Conservation (phyloP, 53 echinoderm and acorn worm species). For the Echinometra lucunter region DNA sequence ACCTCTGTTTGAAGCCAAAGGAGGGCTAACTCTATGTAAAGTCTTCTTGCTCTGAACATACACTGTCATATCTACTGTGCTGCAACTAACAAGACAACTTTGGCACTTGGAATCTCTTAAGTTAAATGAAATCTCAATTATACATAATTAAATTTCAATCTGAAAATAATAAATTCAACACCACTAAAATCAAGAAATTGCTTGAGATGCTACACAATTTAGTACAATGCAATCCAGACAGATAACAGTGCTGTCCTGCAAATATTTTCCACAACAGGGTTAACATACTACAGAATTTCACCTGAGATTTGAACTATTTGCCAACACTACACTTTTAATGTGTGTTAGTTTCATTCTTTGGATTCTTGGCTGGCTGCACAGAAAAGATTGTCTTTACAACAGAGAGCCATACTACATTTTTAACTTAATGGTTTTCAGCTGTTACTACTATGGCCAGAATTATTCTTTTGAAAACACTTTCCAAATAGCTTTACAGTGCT, state of each 20-base stretch:
- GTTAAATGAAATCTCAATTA: constrained; percentile 52
- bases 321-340: not conserved
- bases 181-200: not conserved
- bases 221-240: constrained; percentile 24
- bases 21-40: too few relatives aligned
- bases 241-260: not conserved
- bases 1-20: not conserved
- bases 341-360: not conserved
- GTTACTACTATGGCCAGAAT: too few relatives aligned
- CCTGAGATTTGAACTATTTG: constrained; percentile 16
- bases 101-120: constrained; percentile 9
- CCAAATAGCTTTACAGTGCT: not conserved
- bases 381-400: not conserved
- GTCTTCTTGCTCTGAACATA: too few relatives aligned
- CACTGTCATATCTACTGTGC: not conserved
- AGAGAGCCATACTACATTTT: not conserved
- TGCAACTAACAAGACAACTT: not conserved
- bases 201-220: not conserved
- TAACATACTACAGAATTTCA: not conserved
- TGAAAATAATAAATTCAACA: not conserved
- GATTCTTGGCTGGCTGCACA: not conserved
- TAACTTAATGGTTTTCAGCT: too few relatives aligned
- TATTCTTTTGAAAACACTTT: not conserved
- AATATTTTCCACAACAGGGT: not conserved
- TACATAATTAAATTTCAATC: not conserved